These are phyloP conservation scores for Trachelus troglodyta DNA, from an alignment of 2,888 invertebrate species.

Conservation along the genomic window DNA sequence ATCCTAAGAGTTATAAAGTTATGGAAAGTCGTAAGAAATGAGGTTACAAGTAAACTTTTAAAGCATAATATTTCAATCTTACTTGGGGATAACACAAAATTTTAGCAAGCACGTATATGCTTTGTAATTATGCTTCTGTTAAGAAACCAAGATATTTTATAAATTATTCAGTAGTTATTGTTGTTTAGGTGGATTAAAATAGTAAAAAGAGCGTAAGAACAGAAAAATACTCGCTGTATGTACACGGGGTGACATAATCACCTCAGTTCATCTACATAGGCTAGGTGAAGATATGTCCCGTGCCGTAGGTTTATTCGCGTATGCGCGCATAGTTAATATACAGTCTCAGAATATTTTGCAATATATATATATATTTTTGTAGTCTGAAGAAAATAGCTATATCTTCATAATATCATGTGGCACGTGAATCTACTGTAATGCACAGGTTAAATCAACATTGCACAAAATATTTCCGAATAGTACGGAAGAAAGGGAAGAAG, in stretches of 20 bases:
- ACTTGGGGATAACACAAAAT: neutral
- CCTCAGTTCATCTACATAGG: neutral
- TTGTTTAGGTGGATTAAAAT: slow-evolving; percentile 10
- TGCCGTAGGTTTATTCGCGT: slow-evolving; percentile 32
- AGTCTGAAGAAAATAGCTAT: slow-evolving; percentile 36
- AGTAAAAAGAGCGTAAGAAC: slow-evolving; percentile 20
- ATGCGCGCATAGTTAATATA: slow-evolving; percentile 25
- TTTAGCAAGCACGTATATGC: neutral
- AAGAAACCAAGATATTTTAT: neutral
- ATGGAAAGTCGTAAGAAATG: neutral
- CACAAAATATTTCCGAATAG: slow-evolving; percentile 24
- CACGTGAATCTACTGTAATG: slow-evolving; percentile 31
- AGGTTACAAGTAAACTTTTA: neutral
- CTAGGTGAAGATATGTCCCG: neutral
- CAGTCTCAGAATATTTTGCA: slow-evolving; percentile 49
- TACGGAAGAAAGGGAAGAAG: slow-evolving; percentile 17
- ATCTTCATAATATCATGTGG: slow-evolving; percentile 38
- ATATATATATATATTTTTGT: slow-evolving; percentile 42
- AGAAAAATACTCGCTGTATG: slow-evolving; percentile 41
- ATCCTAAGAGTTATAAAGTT: neutral
- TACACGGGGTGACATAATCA: slow-evolving; percentile 17
- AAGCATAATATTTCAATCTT: neutral
- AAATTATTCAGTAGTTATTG: neutral
- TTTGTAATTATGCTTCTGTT: neutral
- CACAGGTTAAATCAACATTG: slow-evolving; percentile 13